Percentiles rank a stretch among this genome's conserved stretches.
Evolutionary conservation across 2,797 vertebrate species (phyloP).

Genomic region (Chrysocyon brachyurus): DNA sequence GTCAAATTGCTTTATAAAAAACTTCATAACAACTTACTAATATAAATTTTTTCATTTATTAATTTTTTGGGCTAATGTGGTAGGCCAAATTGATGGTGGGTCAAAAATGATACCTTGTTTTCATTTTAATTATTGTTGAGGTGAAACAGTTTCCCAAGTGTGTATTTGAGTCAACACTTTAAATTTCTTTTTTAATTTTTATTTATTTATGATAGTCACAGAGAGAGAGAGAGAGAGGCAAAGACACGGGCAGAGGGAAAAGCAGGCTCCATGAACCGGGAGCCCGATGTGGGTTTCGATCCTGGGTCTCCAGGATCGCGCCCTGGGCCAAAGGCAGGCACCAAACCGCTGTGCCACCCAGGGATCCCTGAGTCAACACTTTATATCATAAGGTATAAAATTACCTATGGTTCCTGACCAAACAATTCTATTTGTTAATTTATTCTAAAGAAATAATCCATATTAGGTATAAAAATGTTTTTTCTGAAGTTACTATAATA

Average conservation of each 20-base stretch:
- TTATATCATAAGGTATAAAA: neutral
- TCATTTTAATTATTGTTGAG: neutral
- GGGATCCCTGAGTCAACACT: neutral
- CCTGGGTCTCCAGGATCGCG: too few relatives aligned
- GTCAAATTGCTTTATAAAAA: slow-evolving; percentile 13
- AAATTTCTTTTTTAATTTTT: too few relatives aligned
- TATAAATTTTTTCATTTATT: neutral
- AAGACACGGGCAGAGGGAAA: too few relatives aligned
- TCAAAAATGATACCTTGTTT: neutral
- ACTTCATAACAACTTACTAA: neutral
- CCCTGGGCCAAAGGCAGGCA: too few relatives aligned
- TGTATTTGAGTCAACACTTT: slow-evolving; percentile 10
- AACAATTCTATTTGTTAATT: slow-evolving; percentile 12
- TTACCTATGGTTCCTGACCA: neutral
- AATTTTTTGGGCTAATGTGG: neutral
- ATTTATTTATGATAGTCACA: too few relatives aligned
- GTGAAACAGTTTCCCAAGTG: neutral
- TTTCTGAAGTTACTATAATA: neutral
- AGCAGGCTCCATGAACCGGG: too few relatives aligned
- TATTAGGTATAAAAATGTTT: neutral
- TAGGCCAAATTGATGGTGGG: neutral
- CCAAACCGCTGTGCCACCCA: too few relatives aligned
- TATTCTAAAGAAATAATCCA: neutral
- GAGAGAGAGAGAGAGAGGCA: too few relatives aligned
- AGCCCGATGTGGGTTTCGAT: too few relatives aligned